Percentiles rank a stretch among this genome's conserved stretches.
phyloP scores from a whole-genome alignment of 2,113 vertebrate genomes.

The Sapajus apella region DNA sequence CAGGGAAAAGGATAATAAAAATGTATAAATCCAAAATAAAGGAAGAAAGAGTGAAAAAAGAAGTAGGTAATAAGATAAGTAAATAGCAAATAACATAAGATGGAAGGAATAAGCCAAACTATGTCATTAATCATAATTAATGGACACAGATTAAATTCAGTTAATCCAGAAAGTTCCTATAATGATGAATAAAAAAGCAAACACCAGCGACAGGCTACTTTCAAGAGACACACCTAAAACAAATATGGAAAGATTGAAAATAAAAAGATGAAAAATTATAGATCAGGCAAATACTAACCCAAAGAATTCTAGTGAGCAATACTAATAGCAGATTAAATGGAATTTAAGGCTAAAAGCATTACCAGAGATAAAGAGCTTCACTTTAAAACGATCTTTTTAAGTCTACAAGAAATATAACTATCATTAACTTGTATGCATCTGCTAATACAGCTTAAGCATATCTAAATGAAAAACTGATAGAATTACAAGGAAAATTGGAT shows the following conservation, averaged over 20 bases:
- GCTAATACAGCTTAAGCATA: not conserved
- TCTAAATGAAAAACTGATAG: not conserved
- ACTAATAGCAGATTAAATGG: not conserved
- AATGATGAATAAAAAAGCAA: not conserved
- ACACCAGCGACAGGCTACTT: not conserved
- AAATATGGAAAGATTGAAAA: not conserved
- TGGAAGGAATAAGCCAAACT: slow-evolving; percentile 15
- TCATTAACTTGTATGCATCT: not conserved
- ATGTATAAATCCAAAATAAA: not conserved
- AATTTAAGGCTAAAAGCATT: slow-evolving; percentile 21
- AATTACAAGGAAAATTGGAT: slow-evolving; percentile 22
- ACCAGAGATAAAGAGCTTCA: slow-evolving; percentile 6
- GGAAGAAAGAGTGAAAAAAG: not conserved
- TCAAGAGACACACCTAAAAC: not conserved
- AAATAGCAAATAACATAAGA: slow-evolving; percentile 35
- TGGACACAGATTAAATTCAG: slow-evolving; percentile 21
- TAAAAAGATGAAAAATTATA: not conserved
- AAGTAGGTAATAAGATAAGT: not conserved
- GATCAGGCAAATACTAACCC: not conserved
- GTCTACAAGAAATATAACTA: not conserved
- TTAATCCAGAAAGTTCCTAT: not conserved
- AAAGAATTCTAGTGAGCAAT: slow-evolving; percentile 13
- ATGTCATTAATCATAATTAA: not conserved
- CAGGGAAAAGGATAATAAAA: slow-evolving; percentile 5
- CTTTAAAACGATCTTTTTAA: not conserved